Base-by-base conservation (phyloP, 2,797 vertebrate species). In the Astyanax mexicanus region DNA sequence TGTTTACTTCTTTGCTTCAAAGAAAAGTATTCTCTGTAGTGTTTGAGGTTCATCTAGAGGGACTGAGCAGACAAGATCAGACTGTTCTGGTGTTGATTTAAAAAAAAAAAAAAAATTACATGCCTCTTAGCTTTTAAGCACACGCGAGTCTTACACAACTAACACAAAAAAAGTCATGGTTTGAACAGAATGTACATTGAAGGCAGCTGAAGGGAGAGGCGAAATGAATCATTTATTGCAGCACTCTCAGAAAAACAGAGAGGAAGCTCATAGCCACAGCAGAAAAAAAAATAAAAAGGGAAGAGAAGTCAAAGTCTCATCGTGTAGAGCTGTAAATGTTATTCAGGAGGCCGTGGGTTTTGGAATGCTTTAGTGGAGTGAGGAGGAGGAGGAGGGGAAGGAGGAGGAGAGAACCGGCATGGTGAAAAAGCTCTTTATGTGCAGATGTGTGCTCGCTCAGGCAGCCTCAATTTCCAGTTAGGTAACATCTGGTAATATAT, bases 401-500 rank as follows among this genome's bases (percentile, higher is more conserved):
- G 21, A 32, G 55, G 15, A 58, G 60, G 29, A 62, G 40, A 21
- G 29, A 40, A 67, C 73, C 74, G 44, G 35, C 19, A 67, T 45
- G 49, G 38, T 55, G n/a, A 62, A 40, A 66, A 58, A 55, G 15
- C 19, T 27, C 11, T 55, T 57, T 35, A 49, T 64, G 65, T 72
- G 64, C 67, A 70, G 54, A 68, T 66, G 74, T 69, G 35, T 54
- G 23, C 52, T 66, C 49, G 68, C 10, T 60, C 65, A 47, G 60
- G 12, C 45, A 45, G 69, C 87, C 80, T 89, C 13, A 84, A 89
- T 81, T 78, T 82, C 47, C 58, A 52, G 45, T 92, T 92, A 88
- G 9, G 74, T 84, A 92, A 92, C 85, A 87, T 86, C 86, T 89
- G 85, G 81, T 86, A 84, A 60, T 32, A 72, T 76, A 42, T 23